These are phyloP conservation scores for Acanthaster planci DNA, from an alignment of 35 echinoderm and acorn worm genomes.

Conservation along the genomic window DNA sequence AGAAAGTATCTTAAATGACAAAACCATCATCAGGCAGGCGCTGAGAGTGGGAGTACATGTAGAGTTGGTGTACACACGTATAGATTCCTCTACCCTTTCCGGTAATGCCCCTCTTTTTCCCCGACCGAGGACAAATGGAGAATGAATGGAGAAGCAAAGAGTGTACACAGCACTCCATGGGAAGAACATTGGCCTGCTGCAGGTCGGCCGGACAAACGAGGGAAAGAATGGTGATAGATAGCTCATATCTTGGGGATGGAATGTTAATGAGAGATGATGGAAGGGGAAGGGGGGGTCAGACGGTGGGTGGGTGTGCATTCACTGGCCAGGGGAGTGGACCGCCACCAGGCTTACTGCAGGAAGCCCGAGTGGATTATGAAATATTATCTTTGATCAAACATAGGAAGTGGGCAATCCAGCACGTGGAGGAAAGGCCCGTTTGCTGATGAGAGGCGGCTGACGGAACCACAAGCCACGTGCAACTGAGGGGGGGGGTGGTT, in stretches of 20 bases:
- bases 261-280: slow-evolving; percentile 18
- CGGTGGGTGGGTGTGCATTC: background rate
- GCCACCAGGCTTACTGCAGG: slow-evolving; percentile 37
- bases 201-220: background rate
- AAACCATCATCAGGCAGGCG: no score
- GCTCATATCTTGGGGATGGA: background rate
- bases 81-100: no score
- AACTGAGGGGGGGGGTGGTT: no score
- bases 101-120: no score
- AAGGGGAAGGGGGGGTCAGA: no score
- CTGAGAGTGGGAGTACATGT: no score
- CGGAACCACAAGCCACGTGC: slow-evolving; percentile 18
- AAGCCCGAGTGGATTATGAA: slow-evolving; percentile 41
- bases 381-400: slow-evolving; percentile 48
- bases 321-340: background rate
- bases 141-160: background rate
- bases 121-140: background rate
- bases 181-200: background rate
- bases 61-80: no score
- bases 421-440: background rate
- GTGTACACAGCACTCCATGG: background rate
- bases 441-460: slow-evolving; percentile 11
- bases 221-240: background rate
- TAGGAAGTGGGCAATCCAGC: slow-evolving; percentile 22
- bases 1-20: no score